These are phyloP conservation scores for Cichlasoma orientale DNA, from an alignment of 2,797 vertebrate genomes.

Conservation along the genomic window DNA sequence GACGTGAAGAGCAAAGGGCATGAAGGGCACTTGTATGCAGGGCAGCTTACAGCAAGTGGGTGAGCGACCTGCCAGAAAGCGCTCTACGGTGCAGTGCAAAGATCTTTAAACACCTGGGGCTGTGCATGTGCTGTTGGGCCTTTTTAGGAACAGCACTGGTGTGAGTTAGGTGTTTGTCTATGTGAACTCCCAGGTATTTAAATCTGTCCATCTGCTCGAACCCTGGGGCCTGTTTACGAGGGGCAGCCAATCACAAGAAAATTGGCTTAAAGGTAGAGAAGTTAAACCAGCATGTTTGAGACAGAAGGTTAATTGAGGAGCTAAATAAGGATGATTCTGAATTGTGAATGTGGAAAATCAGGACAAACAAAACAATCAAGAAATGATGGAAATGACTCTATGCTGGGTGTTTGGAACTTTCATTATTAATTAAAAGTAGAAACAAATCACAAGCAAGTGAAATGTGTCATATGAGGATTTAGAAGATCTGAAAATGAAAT, in stretches of 20 bases:
- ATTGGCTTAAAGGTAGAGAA: background rate
- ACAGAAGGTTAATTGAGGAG: background rate
- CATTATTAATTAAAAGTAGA: background rate
- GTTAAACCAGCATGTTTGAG: background rate
- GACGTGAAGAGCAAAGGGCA: too few species aligned
- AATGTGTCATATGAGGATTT: background rate
- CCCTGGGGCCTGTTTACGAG: background rate
- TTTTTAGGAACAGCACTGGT: background rate
- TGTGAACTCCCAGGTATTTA: background rate
- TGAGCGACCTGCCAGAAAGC: background rate
- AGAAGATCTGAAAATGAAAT: background rate
- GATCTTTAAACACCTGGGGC: background rate
- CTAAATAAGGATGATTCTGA: background rate
- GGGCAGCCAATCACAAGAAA: background rate
- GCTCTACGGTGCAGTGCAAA: too few species aligned
- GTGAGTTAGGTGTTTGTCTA: background rate
- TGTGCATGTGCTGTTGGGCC: background rate
- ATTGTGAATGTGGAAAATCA: background rate
- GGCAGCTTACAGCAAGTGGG: background rate
- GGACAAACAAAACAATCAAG: background rate
- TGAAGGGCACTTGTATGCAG: background rate
- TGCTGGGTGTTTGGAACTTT: background rate
- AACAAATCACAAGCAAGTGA: background rate
- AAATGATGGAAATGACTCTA: background rate
- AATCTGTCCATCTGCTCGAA: background rate